Percentiles rank a stretch among this genome's conserved stretches.
Conservation (phyloP, 1,140 invertebrate genomes). For the Ridgeia piscesae region DNA sequence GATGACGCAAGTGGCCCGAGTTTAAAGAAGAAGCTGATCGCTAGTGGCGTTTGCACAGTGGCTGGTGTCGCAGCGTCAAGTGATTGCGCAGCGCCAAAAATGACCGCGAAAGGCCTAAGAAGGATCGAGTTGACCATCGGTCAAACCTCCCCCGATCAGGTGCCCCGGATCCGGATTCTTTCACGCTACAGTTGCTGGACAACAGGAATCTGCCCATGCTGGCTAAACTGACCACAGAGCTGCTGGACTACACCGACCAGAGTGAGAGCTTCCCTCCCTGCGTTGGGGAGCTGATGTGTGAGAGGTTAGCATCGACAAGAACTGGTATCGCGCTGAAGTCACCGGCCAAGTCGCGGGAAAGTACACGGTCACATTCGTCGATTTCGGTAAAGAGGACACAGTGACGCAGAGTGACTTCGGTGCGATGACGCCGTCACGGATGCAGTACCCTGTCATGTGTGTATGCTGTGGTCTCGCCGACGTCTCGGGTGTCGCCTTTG, state of each 20-base stretch:
- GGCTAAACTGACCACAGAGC: background rate
- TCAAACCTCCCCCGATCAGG: background rate
- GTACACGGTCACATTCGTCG: background rate
- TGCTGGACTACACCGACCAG: background rate
- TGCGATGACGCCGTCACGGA: background rate
- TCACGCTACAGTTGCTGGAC: background rate
- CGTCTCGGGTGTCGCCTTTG: background rate
- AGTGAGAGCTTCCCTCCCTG: background rate
- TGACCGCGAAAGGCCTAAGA: background rate
- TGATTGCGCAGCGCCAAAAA: too few relatives aligned
- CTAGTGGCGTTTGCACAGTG: background rate
- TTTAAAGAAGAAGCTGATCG: background rate
- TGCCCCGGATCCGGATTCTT: background rate
- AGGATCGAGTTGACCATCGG: background rate
- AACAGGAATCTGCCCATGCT: background rate
- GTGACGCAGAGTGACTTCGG: background rate
- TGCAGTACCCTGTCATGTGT: background rate
- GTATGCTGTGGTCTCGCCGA: background rate
- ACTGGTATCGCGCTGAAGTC: background rate
- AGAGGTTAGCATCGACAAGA: background rate
- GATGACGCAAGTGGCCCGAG: background rate
- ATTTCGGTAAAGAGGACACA: background rate
- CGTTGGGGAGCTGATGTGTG: background rate
- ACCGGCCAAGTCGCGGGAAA: background rate
- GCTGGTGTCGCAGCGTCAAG: too few relatives aligned